Evolutionary conservation across 2,113 vertebrate species (phyloP).

Genomic region (Podarcis raffonei): DNA sequence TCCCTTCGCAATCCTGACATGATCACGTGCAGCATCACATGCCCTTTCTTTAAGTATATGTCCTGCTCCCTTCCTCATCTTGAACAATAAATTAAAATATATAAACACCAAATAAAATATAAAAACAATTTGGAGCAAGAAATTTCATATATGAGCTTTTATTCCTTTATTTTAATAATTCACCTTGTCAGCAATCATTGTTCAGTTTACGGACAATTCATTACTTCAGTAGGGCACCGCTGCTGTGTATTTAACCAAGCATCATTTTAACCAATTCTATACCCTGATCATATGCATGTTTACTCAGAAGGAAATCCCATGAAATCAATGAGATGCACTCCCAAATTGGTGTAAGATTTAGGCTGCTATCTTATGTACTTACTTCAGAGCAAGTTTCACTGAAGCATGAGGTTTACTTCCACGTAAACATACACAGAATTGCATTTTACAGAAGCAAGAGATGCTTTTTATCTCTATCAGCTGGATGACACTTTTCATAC

Average conservation of each 20-base stretch:
- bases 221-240: not conserved
- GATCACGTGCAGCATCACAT: not conserved
- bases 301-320: not conserved
- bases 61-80: not conserved
- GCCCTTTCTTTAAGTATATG: too few relatives aligned
- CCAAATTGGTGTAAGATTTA: not conserved
- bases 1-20: not conserved
- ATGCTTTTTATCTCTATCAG: not conserved
- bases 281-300: not conserved
- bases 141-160: not conserved
- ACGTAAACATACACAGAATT: not conserved
- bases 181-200: not conserved
- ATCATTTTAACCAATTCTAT: not conserved
- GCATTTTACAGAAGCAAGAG: not conserved
- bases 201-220: not conserved
- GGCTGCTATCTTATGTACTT: not conserved
- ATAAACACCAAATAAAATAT: not conserved
- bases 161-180: not conserved
- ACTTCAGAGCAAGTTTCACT: not conserved
- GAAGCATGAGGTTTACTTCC: not conserved
- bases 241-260: not conserved
- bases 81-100: not conserved
- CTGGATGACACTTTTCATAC: not conserved
- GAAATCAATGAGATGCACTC: not conserved
- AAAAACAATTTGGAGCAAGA: too few relatives aligned